A percentile compares a stretch with the other conserved stretches of the same genome.
These are phyloP conservation scores for Archips xylosteana DNA, from an alignment of 2,888 invertebrate species.

Conservation along the genomic window DNA sequence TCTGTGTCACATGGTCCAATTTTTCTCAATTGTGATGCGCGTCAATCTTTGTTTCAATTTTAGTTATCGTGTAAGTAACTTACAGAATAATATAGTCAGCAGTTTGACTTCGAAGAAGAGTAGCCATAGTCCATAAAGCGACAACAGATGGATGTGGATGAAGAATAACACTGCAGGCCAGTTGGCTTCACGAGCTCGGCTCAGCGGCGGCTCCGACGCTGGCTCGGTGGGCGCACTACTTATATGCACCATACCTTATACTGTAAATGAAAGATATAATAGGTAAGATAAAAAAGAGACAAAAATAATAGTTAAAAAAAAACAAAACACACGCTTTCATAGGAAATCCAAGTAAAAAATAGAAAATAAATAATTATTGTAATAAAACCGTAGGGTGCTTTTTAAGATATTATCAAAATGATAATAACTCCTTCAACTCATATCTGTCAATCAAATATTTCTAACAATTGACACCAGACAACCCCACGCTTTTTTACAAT, in stretches of 20 bases:
- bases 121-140: constrained; percentile 87
- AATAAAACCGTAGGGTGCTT: too few species aligned
- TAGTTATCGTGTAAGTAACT: constrained; percentile 63
- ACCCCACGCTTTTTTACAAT: too few species aligned
- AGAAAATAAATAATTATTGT: too few species aligned
- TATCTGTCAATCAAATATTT: too few species aligned
- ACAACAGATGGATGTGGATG: constrained; percentile 90
- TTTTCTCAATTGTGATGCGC: too few species aligned
- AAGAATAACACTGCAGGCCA: constrained; percentile 91
- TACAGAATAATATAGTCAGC: constrained; percentile 87
- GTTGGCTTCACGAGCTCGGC: constrained; percentile 86
- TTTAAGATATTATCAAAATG: too few species aligned
- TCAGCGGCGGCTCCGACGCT: constrained; percentile 48
- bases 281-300: not conserved
- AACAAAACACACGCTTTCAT: not conserved
- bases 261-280: not conserved
- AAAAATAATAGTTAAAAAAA: not conserved
- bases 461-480: too few species aligned
- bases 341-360: too few species aligned
- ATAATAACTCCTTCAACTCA: too few species aligned
- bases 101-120: constrained; percentile 86
- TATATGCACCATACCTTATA: constrained; percentile 29
- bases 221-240: not conserved
- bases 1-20: too few species aligned
- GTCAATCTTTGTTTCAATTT: not conserved